Conservation (phyloP, 2,888 invertebrate genomes). For the Drosophila diplacantha region DNA sequence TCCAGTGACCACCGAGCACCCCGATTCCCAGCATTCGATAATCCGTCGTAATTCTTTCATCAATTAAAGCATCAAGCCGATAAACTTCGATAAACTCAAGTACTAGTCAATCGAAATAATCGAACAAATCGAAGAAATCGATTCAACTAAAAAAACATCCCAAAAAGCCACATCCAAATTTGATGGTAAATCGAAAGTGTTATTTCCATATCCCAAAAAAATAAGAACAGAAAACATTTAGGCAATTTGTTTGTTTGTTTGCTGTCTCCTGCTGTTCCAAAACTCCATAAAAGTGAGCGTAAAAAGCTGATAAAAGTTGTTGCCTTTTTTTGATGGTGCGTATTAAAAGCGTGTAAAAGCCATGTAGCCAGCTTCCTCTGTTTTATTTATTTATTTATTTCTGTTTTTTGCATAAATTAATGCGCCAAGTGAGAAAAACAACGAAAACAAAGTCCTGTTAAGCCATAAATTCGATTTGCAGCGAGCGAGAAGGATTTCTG, state of each 20-base stretch:
- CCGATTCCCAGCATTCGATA: conserved; percentile 7
- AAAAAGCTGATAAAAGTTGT: conserved; percentile 15
- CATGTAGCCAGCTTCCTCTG: conserved; percentile 5
- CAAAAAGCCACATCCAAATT: neutral
- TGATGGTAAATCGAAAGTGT: conserved; percentile 21
- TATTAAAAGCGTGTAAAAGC: conserved; percentile 22
- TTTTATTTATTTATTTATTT: conserved; percentile 1
- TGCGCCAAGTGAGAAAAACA: conserved; percentile 39
- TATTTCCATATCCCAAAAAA: neutral
- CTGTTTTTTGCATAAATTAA: conserved; percentile 14
- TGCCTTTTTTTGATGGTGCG: conserved; percentile 15
- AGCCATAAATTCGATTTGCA: conserved; percentile 26
- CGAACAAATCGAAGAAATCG: neutral
- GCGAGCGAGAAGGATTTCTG: conserved; percentile 4
- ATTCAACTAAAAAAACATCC: too few species aligned
- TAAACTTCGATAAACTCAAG: conserved; percentile 4
- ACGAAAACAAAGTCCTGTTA: conserved; percentile 13
- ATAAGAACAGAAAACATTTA: conserved; percentile 1
- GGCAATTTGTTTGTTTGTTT: conserved; percentile 17
- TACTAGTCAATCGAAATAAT: conserved; percentile 7
- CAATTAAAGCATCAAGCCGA: conserved; percentile 1
- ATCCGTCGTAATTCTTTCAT: conserved; percentile 2
- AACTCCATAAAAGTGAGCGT: conserved; percentile 25
- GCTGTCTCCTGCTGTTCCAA: neutral
- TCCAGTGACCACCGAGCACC: conserved; percentile 10